A percentile compares a stretch with the other conserved stretches of the same genome.
Evolutionary conservation across 2,113 vertebrate genomes (phyloP).

Genomic region (Eonycteris spelaea): DNA sequence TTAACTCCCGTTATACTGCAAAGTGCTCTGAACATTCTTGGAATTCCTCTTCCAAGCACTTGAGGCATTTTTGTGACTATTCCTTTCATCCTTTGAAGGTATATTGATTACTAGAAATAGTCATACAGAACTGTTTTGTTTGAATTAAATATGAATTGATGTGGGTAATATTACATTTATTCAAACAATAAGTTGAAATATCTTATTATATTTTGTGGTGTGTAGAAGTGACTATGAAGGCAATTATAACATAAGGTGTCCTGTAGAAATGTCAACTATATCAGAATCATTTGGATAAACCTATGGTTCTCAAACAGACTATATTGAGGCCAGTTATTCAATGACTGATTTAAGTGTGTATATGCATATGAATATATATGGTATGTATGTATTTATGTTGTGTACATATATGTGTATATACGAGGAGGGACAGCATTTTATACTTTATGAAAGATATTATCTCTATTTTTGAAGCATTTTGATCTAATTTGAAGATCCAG

Average conservation of each 20-base stretch:
- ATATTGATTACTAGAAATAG: background rate
- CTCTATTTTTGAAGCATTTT: slow-evolving; percentile 11
- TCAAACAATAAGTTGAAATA: background rate
- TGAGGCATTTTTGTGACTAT: background rate
- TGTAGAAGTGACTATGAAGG: background rate
- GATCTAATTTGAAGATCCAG: background rate
- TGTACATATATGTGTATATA: background rate
- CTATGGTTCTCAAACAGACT: background rate
- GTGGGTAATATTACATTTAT: background rate
- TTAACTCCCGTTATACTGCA: background rate
- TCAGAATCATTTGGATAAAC: background rate
- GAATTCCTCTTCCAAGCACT: background rate
- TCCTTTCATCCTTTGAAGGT: background rate
- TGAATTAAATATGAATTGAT: background rate
- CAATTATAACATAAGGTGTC: background rate
- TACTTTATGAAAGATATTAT: background rate
- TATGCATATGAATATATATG: background rate
- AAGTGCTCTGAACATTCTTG: background rate
- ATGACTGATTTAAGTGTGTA: background rate
- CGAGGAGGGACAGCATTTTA: background rate
- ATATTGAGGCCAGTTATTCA: background rate
- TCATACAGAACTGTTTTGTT: slow-evolving; percentile 7
- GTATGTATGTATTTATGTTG: background rate
- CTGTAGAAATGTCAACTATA: background rate
- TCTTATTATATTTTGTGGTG: background rate